Evolutionary conservation across 2,888 invertebrate species (phyloP).

Genomic region (Ophion costatus): DNA sequence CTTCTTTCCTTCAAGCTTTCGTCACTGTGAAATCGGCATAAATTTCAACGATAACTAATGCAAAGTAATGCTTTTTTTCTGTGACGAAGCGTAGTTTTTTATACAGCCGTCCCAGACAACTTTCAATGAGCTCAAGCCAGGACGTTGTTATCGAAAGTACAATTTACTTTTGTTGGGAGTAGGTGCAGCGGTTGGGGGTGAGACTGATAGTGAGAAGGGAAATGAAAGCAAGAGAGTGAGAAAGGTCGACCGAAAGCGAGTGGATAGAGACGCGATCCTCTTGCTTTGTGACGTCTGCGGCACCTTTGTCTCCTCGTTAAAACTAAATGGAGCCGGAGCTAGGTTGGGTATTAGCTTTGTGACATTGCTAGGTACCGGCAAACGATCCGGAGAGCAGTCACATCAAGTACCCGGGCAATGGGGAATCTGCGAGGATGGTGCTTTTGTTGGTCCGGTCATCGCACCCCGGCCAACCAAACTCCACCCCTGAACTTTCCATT

Average conservation of each 20-base stretch:
- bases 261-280: constrained; percentile 53
- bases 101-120: neutral
- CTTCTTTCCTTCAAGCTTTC: neutral
- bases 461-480: constrained; percentile 34
- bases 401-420: constrained; percentile 66
- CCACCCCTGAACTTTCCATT: constrained; percentile 52
- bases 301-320: constrained; percentile 74
- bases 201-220: constrained; percentile 31
- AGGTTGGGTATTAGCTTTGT: constrained; percentile 69
- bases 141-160: constrained; percentile 51
- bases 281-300: constrained; percentile 66
- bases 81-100: constrained; percentile 33
- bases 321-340: constrained; percentile 70
- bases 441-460: constrained; percentile 54
- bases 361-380: constrained; percentile 61
- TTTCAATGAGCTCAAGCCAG: constrained; percentile 10
- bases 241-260: constrained; percentile 19
- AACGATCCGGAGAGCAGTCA: constrained; percentile 53
- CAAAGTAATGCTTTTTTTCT: constrained; percentile 43
- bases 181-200: constrained; percentile 17
- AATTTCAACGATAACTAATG: constrained; percentile 48
- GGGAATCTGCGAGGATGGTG: constrained; percentile 65
- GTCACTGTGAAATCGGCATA: constrained; percentile 16
- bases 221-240: constrained; percentile 10
- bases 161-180: constrained; percentile 31